These are phyloP conservation scores for Diuraphis noxia DNA, from an alignment of 1,140 invertebrate species.

Conservation along the genomic window DNA sequence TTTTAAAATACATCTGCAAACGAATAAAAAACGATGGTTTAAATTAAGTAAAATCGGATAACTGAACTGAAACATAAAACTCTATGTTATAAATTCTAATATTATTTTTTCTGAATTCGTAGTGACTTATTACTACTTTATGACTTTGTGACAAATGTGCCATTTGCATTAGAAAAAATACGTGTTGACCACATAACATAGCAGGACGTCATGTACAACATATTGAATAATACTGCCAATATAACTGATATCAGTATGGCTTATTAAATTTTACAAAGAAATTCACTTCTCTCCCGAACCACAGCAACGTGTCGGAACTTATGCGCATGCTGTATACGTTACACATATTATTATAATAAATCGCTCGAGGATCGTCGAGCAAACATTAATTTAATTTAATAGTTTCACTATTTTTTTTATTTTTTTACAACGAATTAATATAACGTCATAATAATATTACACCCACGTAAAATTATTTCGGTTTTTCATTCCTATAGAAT, in stretches of 20 bases:
- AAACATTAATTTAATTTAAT: not conserved
- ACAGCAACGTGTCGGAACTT: no score
- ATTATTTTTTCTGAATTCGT: not conserved
- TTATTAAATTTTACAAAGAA: not conserved
- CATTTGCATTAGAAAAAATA: not conserved
- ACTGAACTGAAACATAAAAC: not conserved
- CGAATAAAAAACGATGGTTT: no score
- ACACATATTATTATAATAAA: not conserved
- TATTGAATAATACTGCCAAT: not conserved
- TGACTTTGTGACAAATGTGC: no score
- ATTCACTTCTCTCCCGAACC: not conserved
- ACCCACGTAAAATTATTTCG: not conserved
- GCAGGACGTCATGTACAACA: not conserved
- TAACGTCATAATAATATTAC: not conserved
- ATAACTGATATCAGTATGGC: not conserved
- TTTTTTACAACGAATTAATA: not conserved
- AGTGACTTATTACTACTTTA: no score
- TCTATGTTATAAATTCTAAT: not conserved
- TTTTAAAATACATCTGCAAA: no score
- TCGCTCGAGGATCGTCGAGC: not conserved
- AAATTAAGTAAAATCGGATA: not conserved
- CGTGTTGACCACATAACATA: not conserved
- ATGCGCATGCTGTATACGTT: not conserved
- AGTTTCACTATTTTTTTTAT: not conserved
- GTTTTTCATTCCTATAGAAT: not conserved